Conservation (phyloP, 2,888 invertebrate species). For the Hipparchia sbordonii region DNA sequence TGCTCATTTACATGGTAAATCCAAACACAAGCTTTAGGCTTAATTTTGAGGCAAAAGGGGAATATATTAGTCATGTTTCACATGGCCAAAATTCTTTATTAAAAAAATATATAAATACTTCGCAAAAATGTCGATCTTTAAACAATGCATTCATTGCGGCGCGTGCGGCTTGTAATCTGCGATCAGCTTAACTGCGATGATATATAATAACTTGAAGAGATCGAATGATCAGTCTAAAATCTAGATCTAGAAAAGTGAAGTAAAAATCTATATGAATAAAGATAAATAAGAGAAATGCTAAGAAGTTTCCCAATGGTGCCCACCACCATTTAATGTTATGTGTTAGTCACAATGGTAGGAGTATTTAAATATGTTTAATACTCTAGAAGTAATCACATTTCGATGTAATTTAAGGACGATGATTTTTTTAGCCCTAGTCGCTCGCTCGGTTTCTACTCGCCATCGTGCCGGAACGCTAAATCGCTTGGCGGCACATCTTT, state of each 20-base stretch:
- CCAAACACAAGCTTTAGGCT: too few species aligned
- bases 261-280: background rate
- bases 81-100: too few species aligned
- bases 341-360: conserved; percentile 17
- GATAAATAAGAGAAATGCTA: background rate
- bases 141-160: background rate
- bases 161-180: background rate
- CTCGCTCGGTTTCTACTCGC: too few species aligned
- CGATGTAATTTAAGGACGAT: background rate
- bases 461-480: too few species aligned
- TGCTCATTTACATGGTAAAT: too few species aligned
- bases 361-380: background rate
- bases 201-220: conserved; percentile 11
- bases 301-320: background rate
- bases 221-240: background rate
- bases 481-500: too few species aligned
- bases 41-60: too few species aligned
- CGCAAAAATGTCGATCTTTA: too few species aligned
- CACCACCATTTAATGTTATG: conserved; percentile 4
- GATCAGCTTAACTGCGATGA: conserved; percentile 27
- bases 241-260: background rate
- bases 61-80: too few species aligned
- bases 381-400: background rate
- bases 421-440: too few species aligned
- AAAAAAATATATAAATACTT: too few species aligned